phyloP scores from a whole-genome alignment of 2,888 invertebrate genomes.

The Catocala nupta region DNA sequence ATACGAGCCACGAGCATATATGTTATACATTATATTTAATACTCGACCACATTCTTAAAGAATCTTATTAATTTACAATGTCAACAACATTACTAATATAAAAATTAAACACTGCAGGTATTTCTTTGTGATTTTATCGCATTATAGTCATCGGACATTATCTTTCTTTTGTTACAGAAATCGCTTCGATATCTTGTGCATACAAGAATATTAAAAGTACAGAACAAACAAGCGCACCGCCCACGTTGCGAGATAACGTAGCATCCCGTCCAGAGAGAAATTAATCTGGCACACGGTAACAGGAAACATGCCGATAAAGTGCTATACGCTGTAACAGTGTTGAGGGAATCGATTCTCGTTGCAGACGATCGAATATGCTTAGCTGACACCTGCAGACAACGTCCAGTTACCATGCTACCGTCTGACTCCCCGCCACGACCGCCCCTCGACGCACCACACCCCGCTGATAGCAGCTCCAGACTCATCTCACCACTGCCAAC shows the following conservation, averaged over 20 bases:
- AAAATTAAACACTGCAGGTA: slow-evolving; percentile 32
- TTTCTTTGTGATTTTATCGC: slow-evolving; percentile 59
- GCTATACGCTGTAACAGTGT: slow-evolving; percentile 53
- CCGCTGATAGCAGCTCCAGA: slow-evolving; percentile 35
- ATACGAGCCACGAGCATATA: slow-evolving; percentile 33
- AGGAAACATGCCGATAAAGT: slow-evolving; percentile 79
- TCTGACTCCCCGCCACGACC: slow-evolving; percentile 35
- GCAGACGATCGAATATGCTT: slow-evolving; percentile 65
- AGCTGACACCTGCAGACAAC: slow-evolving; percentile 72
- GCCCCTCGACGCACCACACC: slow-evolving; percentile 31
- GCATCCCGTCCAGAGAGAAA: slow-evolving; percentile 81
- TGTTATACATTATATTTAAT: slow-evolving; percentile 23
- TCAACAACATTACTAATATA: slow-evolving; percentile 36
- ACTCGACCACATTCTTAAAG: slow-evolving; percentile 20
- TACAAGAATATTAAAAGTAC: slow-evolving; percentile 82
- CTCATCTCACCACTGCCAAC: slow-evolving; percentile 21
- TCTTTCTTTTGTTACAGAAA: slow-evolving; percentile 82
- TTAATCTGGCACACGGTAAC: slow-evolving; percentile 80
- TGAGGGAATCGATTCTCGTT: slow-evolving; percentile 48
- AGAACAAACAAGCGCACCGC: slow-evolving; percentile 76
- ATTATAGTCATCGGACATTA: slow-evolving; percentile 56
- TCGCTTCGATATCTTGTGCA: slow-evolving; percentile 81
- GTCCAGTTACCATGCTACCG: slow-evolving; percentile 48
- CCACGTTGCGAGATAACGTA: slow-evolving; percentile 78
- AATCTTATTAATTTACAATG: slow-evolving; percentile 36